Evolutionary conservation across 2,797 vertebrate species (phyloP).

Genomic region (Leuciscus waleckii): DNA sequence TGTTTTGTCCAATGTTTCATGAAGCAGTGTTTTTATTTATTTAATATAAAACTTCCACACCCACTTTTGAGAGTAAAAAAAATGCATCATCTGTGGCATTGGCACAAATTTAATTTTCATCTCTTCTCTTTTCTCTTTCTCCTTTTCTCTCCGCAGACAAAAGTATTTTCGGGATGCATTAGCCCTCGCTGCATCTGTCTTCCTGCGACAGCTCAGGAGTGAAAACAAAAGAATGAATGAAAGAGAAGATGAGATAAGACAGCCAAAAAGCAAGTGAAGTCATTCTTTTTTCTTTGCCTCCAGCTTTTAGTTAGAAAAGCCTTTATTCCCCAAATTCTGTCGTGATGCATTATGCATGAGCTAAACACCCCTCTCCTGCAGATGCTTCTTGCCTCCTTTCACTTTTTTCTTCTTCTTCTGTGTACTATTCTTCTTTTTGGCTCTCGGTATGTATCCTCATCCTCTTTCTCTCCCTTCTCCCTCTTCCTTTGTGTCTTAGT

Average conservation of each 20-base stretch:
- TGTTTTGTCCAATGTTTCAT: neutral
- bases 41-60: neutral
- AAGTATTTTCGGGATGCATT: constrained; percentile 65
- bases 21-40: neutral
- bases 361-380: constrained; percentile 29
- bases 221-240: constrained; percentile 71
- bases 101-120: constrained; percentile 38
- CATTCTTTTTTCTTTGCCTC: constrained; percentile 62
- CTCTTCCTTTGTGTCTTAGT: neutral
- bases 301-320: constrained; percentile 54
- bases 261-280: constrained; percentile 68
- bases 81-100: constrained; percentile 32
- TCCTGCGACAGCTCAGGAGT: constrained; percentile 70
- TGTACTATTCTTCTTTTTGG: neutral
- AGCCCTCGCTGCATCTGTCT: constrained; percentile 65
- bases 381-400: constrained; percentile 39
- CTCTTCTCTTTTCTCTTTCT: constrained; percentile 15
- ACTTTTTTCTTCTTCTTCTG: constrained; percentile 25
- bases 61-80: neutral
- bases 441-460: constrained; percentile 24
- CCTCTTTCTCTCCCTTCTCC: neutral
- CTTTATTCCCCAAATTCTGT: constrained; percentile 58
- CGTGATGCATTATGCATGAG: constrained; percentile 61
- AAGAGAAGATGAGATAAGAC: constrained; percentile 67
- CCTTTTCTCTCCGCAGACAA: constrained; percentile 46